phyloP scores from a whole-genome alignment of 2,888 invertebrate genomes.

The Hydriomena furcata region DNA sequence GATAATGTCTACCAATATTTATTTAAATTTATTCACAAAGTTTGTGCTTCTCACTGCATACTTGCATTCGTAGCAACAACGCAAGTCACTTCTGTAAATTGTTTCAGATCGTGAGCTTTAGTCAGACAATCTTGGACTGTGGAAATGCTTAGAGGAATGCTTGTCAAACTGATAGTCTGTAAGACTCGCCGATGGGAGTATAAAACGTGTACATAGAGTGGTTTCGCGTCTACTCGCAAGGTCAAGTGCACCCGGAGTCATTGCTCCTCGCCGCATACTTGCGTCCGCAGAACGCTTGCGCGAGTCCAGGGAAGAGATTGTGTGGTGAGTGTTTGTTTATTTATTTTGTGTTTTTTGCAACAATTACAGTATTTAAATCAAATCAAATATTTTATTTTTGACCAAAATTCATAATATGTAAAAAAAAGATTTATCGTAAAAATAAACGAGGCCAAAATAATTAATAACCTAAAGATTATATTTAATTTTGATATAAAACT shows the following conservation, averaged over 20 bases:
- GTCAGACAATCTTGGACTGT: no score
- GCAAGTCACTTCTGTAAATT: no score
- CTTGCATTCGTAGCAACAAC: not conserved
- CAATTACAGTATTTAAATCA: not conserved
- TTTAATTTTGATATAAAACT: no score
- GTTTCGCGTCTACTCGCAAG: slow-evolving; percentile 79
- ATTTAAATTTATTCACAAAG: no score
- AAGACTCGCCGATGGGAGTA: slow-evolving; percentile 57
- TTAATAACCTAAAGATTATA: no score
- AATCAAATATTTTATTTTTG: no score
- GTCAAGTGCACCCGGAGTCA: slow-evolving; percentile 80
- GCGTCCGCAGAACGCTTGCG: slow-evolving; percentile 44
- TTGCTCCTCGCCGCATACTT: slow-evolving; percentile 66
- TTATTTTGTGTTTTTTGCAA: slow-evolving; percentile 1
- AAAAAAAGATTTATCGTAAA: no score
- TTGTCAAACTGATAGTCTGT: slow-evolving; percentile 33
- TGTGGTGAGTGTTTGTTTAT: slow-evolving; percentile 27
- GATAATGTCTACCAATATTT: no score
- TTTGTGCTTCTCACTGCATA: not conserved
- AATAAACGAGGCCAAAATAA: no score
- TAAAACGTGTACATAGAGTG: slow-evolving; percentile 73
- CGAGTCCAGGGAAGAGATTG: slow-evolving; percentile 18
- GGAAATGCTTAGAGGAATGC: not conserved
- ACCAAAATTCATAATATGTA: no score
- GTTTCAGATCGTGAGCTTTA: no score